Base-by-base conservation (phyloP, 2,797 vertebrate genomes). In the Acanthurus tractus region DNA sequence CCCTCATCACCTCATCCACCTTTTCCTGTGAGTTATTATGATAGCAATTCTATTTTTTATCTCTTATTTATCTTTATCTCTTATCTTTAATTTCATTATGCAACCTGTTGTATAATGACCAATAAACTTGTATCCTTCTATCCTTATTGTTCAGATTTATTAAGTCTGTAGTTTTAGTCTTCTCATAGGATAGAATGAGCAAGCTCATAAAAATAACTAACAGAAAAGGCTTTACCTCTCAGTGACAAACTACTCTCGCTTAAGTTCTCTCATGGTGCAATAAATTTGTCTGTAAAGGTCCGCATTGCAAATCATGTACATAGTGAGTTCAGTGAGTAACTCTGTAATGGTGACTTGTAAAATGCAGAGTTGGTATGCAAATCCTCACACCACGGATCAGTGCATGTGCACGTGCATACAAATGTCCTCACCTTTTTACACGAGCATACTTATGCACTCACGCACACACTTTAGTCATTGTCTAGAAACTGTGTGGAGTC, bases 401-500 rank as follows among this genome's bases (percentile, higher is more conserved):
- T 38, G 57, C 17, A 11, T 18, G 64, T 57, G 12, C 55, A 48
- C 9, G 18, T 82, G 86, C 67, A 72, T 81, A 48, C 64, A 81
- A 75, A 81, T 77, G 40, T 48, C 20, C 25, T 36, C 22, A 46
- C 58, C 20, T 70, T 72, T 75, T 61, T 59, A 53, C 49, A 70
- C 17, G 12, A 70, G n/a, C 57, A 61, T 68, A 48, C 62, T 45
- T 63, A 66, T 66, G 42, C 58, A 69, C 55, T 67, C 55, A 71
- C 14, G 4, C 65, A 79, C 78, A 64, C 71, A 64, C 48, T 74
- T 78, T 15, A 72, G 68, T 80, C 83, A 76, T 76, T 86, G 72
- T 85, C 67, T 83, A 25, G 76, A 68, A 63, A 70, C 44, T 76
- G 69, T 81, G 76, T 88, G 46, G 81, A 86, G 88, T 91, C 86